These are phyloP conservation scores for Thysanoteuthis rhombus DNA, from an alignment of 2,888 invertebrate species.

Conservation along the genomic window DNA sequence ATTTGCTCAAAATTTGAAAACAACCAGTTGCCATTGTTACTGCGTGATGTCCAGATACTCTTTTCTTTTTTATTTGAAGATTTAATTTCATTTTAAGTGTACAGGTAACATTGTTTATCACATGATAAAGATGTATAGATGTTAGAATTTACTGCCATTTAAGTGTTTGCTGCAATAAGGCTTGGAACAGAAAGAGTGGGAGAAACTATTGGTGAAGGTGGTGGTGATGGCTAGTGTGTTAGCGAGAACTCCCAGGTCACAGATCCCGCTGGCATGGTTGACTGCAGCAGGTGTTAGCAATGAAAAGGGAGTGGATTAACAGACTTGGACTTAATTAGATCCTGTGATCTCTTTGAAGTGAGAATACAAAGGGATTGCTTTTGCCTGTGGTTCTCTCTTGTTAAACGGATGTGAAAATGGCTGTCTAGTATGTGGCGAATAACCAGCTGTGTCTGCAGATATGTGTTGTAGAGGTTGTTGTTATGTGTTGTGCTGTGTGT, in stretches of 20 bases:
- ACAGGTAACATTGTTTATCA: no score
- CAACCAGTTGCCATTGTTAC: no score
- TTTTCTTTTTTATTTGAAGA: no score
- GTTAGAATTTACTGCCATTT: background rate
- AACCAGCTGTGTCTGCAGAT: background rate
- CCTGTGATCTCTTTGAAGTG: background rate
- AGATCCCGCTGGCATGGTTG: background rate
- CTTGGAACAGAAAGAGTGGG: background rate
- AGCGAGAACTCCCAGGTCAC: background rate
- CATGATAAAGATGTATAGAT: background rate
- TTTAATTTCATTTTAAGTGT: no score
- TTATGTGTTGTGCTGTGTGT: background rate
- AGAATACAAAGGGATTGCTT: background rate
- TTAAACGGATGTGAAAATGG: background rate
- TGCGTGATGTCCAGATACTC: no score
- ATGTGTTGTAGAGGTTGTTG: background rate
- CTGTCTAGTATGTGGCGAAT: background rate
- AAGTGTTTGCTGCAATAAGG: background rate
- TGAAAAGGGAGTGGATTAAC: background rate
- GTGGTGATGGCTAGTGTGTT: background rate
- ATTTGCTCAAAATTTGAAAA: no score
- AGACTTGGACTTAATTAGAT: background rate
- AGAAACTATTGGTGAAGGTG: background rate
- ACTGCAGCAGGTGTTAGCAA: background rate
- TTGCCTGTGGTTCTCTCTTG: background rate